phyloP scores from a whole-genome alignment of 2,113 vertebrate species.

The Elephantulus edwardii region DNA sequence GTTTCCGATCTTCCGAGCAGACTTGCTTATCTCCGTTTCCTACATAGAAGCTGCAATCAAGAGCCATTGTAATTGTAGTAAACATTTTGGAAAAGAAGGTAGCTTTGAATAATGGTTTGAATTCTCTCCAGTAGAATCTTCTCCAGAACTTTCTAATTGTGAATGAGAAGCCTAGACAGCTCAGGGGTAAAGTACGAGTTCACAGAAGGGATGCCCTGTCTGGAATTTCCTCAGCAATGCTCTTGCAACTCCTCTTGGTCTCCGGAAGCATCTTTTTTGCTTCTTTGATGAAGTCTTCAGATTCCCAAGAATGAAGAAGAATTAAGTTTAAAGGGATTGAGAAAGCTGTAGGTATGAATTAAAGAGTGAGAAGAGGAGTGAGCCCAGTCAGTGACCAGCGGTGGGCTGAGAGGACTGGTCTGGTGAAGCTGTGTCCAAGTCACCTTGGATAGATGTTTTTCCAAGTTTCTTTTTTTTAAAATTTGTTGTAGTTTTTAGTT shows the following conservation, averaged over 20 bases:
- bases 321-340: background rate
- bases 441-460: background rate
- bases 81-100: background rate
- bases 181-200: background rate
- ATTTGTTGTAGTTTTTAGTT: background rate
- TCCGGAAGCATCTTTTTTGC: too few species aligned
- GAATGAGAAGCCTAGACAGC: background rate
- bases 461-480: background rate
- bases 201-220: background rate
- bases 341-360: background rate
- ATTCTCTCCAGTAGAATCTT: background rate
- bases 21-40: background rate
- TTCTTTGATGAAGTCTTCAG: background rate
- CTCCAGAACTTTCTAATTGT: background rate
- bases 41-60: background rate
- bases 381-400: background rate
- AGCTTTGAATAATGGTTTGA: background rate
- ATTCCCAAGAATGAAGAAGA: background rate
- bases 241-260: background rate
- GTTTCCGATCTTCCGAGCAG: background rate
- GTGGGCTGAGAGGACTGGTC: background rate
- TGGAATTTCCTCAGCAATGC: background rate
- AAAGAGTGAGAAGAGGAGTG: background rate
- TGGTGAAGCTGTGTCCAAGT: background rate
- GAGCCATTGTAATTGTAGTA: background rate